Percentiles rank a stretch among this genome's conserved stretches.
These are phyloP conservation scores for Lepidostoma basale DNA, from an alignment of 1,140 invertebrate species.

Conservation along the genomic window DNA sequence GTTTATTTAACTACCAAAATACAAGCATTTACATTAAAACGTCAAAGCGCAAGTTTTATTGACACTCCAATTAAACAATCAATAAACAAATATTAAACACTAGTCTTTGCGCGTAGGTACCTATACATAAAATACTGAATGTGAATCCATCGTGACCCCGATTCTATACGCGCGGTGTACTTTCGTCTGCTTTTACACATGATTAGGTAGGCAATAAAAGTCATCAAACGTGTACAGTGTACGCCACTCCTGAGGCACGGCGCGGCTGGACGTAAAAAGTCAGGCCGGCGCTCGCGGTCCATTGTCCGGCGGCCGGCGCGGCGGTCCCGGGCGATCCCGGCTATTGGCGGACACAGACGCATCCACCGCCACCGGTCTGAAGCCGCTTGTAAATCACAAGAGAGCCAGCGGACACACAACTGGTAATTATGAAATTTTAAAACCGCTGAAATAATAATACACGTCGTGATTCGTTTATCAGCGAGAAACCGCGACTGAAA, in stretches of 20 bases:
- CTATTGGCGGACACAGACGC: too few species aligned
- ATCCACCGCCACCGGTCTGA: conserved; percentile 32
- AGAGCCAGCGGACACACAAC: conserved; percentile 34
- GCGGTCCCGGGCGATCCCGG: too few species aligned
- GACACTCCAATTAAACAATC: conserved; percentile 25
- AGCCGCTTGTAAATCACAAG: conserved; percentile 43
- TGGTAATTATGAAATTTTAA: conserved; percentile 45
- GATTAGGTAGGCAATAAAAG: conserved; percentile 38
- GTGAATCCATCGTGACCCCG: conserved; percentile 22
- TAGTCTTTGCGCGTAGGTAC: neutral
- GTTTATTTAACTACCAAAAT: too few species aligned
- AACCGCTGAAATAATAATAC: conserved; percentile 44
- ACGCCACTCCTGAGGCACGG: neutral
- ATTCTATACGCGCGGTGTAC: conserved; percentile 11
- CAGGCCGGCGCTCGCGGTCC: conserved; percentile 28
- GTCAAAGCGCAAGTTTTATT: conserved; percentile 6
- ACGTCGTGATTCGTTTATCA: conserved; percentile 42
- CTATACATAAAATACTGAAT: conserved; percentile 24
- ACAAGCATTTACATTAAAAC: neutral
- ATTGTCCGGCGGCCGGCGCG: conserved; percentile 39
- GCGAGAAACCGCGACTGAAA: conserved; percentile 38
- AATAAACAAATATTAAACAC: conserved; percentile 29
- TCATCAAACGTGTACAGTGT: conserved; percentile 33
- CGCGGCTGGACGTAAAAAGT: neutral
- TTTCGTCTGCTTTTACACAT: conserved; percentile 35